Evolutionary conservation across 2,113 vertebrate genomes (phyloP), one percentile per base, ranked within the genome.

Genomic region (Ciconia stormi): DNA sequence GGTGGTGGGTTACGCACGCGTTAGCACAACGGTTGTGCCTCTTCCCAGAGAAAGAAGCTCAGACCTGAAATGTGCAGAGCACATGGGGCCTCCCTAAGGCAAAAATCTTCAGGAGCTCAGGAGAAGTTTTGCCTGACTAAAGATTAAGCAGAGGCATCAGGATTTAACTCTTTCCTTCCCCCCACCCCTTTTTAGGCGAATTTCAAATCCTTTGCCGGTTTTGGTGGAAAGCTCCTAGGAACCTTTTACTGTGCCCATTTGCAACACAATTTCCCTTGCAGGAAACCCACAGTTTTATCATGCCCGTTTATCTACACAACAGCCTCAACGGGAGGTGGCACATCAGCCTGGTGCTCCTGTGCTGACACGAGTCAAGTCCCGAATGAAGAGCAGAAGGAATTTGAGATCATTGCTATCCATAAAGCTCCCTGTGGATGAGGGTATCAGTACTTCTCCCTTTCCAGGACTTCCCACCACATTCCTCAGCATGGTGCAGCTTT

Each of bases 181-280:
- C 26, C 20, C 3, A 7, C 2, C 2, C 9, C 7, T 46, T 84
- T 53, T 38, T 3, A 26, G 27, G 22, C 0, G 0, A 40, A 32
- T 67, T 95, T 58, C 11, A 66, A 71, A 58, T 62, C 20, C 38
- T 73, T 66, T 50, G 27, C 16, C 66, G 34, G 6, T 71, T 81
- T 67, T 62, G 38, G 36, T 59, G 55, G 44, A 72, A 71, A 82
- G 13, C 34, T 90, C 61, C 56, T 25, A 7, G 34, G 49, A 81
- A 58, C 21, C 8, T 72, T 42, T 52, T 58, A 10, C 12, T 42
- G 34, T 49, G 17, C 16, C 36, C 4, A 2, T 25, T 42, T 78
- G 26, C 50, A 18, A 7, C 30, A 30, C 9, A 81, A 62, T 50
- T 69, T n/a, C 38, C 32, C 47, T 78, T 42, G 13, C 8, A 62